A percentile compares a stretch with the other conserved stretches of the same genome.
Evolutionary conservation across 2,888 invertebrate genomes (phyloP).

Genomic region (Trissolcus brochymenae): DNA sequence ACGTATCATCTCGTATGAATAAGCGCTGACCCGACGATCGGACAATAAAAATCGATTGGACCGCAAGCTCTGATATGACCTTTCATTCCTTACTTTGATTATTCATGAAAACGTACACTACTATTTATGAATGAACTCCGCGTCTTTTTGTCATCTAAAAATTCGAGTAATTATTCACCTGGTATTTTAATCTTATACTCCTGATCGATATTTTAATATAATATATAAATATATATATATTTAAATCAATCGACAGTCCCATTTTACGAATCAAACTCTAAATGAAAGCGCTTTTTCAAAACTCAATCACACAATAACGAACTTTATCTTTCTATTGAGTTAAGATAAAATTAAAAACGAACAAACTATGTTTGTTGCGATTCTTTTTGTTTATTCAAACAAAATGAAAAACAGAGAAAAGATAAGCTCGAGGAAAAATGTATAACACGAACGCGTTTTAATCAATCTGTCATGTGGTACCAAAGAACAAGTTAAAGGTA

Average conservation of each 20-base stretch:
- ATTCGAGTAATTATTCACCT: constrained; percentile 43
- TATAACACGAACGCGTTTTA: constrained; percentile 23
- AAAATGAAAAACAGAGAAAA: too few relatives aligned
- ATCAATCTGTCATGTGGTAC: constrained; percentile 22
- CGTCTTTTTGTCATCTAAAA: constrained; percentile 31
- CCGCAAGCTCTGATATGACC: constrained; percentile 35
- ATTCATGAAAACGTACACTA: constrained; percentile 39
- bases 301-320: too few relatives aligned
- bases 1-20: constrained; percentile 41
- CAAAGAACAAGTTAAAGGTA: background rate
- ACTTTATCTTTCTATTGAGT: background rate
- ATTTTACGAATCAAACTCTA: too few relatives aligned
- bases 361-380: too few relatives aligned
- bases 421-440: constrained; percentile 7
- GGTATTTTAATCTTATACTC: constrained; percentile 28
- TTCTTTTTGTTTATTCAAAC: too few relatives aligned
- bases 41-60: constrained; percentile 50
- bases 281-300: too few relatives aligned
- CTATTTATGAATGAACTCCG: constrained; percentile 44
- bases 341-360: background rate
- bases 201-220: constrained; percentile 37
- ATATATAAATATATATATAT: constrained; percentile 28
- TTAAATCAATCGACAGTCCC: background rate
- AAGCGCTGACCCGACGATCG: constrained; percentile 44
- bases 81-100: constrained; percentile 42